These are phyloP conservation scores for Nymphalis io DNA, from an alignment of 1,140 invertebrate species.

Conservation along the genomic window DNA sequence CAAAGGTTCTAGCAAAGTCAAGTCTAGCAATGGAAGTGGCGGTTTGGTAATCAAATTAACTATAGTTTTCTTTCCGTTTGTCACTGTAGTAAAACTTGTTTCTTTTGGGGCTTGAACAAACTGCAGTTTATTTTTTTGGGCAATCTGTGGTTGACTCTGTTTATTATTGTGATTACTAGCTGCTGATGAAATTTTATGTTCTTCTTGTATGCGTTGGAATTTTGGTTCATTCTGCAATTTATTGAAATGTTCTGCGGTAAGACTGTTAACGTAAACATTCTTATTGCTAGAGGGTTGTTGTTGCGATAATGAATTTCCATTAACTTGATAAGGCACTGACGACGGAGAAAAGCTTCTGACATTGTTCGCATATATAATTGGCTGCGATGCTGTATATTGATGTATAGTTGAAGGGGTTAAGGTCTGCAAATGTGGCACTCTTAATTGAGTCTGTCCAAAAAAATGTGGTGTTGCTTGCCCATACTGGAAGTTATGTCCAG, in stretches of 20 bases:
- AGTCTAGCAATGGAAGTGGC: conserved; percentile 62
- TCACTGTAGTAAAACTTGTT: conserved; percentile 48
- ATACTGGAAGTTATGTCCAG: conserved; percentile 51
- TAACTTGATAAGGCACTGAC: conserved; percentile 31
- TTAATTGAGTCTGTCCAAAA: conserved; percentile 51
- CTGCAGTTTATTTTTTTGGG: conserved; percentile 45
- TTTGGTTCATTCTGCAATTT: conserved; percentile 47
- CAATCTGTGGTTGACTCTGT: conserved; percentile 34
- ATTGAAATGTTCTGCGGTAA: conserved; percentile 34
- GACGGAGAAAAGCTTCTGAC: conserved; percentile 44
- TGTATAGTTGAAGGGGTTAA: conserved; percentile 34
- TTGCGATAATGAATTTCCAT: conserved; percentile 39
- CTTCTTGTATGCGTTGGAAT: conserved; percentile 48
- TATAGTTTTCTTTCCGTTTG: conserved; percentile 56
- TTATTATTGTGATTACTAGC: conserved; percentile 32
- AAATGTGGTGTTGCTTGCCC: conserved; percentile 56
- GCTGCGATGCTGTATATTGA: conserved; percentile 47
- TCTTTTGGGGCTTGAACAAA: conserved; percentile 51
- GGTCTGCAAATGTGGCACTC: conserved; percentile 49
- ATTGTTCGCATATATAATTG: conserved; percentile 45
- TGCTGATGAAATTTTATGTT: conserved; percentile 25
- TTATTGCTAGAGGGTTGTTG: conserved; percentile 55
- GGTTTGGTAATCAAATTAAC: conserved; percentile 62
- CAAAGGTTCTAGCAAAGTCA: conserved; percentile 68
- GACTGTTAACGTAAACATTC: conserved; percentile 44